Base-by-base conservation (phyloP, 1,140 invertebrate species). In the Triops longicaudatus region DNA sequence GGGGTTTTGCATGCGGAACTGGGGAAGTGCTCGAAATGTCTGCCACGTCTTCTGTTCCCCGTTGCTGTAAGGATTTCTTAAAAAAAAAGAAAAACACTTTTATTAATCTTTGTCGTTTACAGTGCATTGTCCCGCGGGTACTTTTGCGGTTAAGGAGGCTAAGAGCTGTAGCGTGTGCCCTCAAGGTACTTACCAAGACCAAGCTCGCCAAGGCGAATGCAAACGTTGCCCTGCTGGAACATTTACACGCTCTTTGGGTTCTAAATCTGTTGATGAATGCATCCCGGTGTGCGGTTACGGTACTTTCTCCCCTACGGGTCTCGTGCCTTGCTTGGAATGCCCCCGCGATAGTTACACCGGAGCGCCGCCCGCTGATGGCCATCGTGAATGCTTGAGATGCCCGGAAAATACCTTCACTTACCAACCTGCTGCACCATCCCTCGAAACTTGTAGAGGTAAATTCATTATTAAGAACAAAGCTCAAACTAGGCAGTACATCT, bases 101-200 rank as follows among this genome's bases (percentile, higher is more conserved):
- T 22, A 9, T 22, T 4, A 37, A 44, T 42, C 17, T 75, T 10
- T 5, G 11, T 12, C 77, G 63, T 42, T 88, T 89, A 80, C 81
- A 95, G 92, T 97, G 74, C 93, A 96, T 81, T 99, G 97, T 84
- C 96, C 97, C 22, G 94, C 95, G 80, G 97, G 97, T 81, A 97
- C 95, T 0, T 97, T 91, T 82, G 95, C 95, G 75, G 92, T 91
- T 26, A 91, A 93, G 81, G 93, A 94, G 79, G 92, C 93, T 83
- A 91, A 93, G 79, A 86, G 88, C 78, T 98, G 96, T 84, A 92
- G 92, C n/a, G 90, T 91, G 80, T 98, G 97, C 83, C 90, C 91
- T 1, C 86, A 89, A 81, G 96, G 96, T 28, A 96, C 90, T 80
- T 99, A 97, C 83, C 96, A 98, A 85, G 95, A 97, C 81, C 88